Evolutionary conservation across 2,113 vertebrate genomes (phyloP), one percentile per base, ranked within the genome.

Genomic region (Chlorocebus sabaeus): DNA sequence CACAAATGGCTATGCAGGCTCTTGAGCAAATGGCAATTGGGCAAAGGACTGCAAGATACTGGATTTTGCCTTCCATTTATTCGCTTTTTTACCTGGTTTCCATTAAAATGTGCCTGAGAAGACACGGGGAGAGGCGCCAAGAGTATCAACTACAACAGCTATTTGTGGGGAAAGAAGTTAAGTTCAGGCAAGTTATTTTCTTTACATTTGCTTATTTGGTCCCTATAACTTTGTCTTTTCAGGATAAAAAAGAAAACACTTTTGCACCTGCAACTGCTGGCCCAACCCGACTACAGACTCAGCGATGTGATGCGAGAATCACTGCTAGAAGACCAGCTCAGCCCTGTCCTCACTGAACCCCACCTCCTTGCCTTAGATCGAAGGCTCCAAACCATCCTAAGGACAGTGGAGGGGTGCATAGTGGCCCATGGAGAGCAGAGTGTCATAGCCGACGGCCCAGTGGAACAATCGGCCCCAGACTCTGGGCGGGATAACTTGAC

Each of bases 281-380:
- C 99, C 0, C 98, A 97, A 38, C 97, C 98, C 0, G 98, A 99
- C 8, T 99, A 99, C 95, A 98, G 88, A 35, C 99, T 99, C 50
- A 99, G 99, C 0, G 99, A 99, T 0, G 98, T 99, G 78, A 99
- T 99, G 99, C 98, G 99, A 79, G 99, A 99, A 93, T 99, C 99
- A 0, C 98, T 99, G 57, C 97, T 98, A 8, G 97, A 97, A n/a
- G 99, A 99, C 96, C 96, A 57, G 43, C 99, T 99, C 55, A 94
- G 78, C 2, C 99, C 99, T 0, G 64, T 99, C 68, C 99, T 99
- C 96, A 99, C 99, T 0, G 99, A 99, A 67, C 99, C 99, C 7
- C 99, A 99, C 88, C 99, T 99, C 70, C 85, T 98, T 79, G 99
- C 99, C 23, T 98, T 99, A 96, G 99, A 99, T 98, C 99, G 99